Base-by-base conservation (phyloP, 2,797 vertebrate genomes). In the Xiphophorus birchmanni region DNA sequence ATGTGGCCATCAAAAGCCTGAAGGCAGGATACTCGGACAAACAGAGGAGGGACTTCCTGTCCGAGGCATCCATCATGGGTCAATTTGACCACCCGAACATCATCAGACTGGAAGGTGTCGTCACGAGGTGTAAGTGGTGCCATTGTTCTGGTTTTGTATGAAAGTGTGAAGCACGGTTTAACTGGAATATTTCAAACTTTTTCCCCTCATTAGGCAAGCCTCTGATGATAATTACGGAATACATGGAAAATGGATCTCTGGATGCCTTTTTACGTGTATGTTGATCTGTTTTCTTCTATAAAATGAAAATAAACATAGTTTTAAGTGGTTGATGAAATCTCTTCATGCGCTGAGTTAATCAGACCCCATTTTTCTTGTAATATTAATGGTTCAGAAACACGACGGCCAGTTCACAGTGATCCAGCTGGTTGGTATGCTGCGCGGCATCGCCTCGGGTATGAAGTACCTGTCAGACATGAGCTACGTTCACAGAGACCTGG, bases 21-120 rank as follows among this genome's bases (percentile, higher is more conserved):
- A 99, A 99, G 94, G 97, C 97, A 10, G 98, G 98, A 67, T 99
- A 98, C 82, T 98, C 98, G 0, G 98, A 99, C 92, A 99, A 99
- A 82, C 98, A 99, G 91, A 97, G 98, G 87, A 93, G 97, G 87
- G 98, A 99, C 94, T 99, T 99, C 91, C 93, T 99, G 90, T 98
- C 97, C 0, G 98, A 99, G 92, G 98, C 98, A 80, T 98, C 97
- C 95, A 99, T 99, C 95, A 99, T 99, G 98, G 98, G 98, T 78
- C 98, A 99, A 88, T 99, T 99, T 90, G 98, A 99, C 93, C 98
- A 99, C 85, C 98, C 98, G 0, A 99, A 99, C 88, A 99, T 99
- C 91, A 99, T 99, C 94, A 96, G 98, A 87, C 95, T 99, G 91
- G 98, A 99, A 95, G 98, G 98, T 0, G 98, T 99, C 0, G 97